Base-by-base conservation (phyloP, 2,888 invertebrate species). In the Agonopterix alstromeriana region DNA sequence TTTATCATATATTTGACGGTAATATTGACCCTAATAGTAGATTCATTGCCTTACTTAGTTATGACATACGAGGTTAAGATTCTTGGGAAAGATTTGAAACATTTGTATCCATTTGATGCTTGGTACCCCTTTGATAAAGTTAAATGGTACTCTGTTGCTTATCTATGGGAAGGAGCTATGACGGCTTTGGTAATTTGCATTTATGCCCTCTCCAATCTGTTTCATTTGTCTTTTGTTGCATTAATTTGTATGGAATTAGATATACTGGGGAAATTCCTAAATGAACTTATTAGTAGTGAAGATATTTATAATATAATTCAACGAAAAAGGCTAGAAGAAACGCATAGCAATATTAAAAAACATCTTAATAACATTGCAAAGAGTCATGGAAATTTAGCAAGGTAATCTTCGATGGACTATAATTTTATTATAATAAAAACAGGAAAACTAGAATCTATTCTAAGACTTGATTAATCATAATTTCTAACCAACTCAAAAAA, bases 51-150 rank as follows among this genome's bases (percentile, higher is more conserved):
- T 3, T 76, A 68, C 51, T 44, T 83, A 1, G 65, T 84, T n/a
- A 82, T 81, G 81, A 53, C 61, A 45, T 82, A 70, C 50, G 72
- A 79, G 51, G 61, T 60, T 8, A 51, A 63, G 11, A 49, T 77
- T 10, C 46, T 74, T 41, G 69, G 65, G 1, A 61, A 68, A 41
- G 70, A 75, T 36, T 53, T 57, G 9, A 55, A 65, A 36, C 67
- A 73, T 55, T 60, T 82, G 7, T 84, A 77, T 47, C 86, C 85
- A 0, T 77, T 77, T 41, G 82, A 84, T 51, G 84, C 79, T 5
- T 84, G 83, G 84, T 86, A 86, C 51, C 86, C 85, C 9, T 85
- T 85, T 48, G 75, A 83, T 50, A 83, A 82, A 60, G 59, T 73
- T 1, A 63, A 74, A 51, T 83, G 77, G 77, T 86, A 80, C 56